Evolutionary conservation across 2,888 invertebrate species (phyloP).

Genomic region (Patella pellucida): DNA sequence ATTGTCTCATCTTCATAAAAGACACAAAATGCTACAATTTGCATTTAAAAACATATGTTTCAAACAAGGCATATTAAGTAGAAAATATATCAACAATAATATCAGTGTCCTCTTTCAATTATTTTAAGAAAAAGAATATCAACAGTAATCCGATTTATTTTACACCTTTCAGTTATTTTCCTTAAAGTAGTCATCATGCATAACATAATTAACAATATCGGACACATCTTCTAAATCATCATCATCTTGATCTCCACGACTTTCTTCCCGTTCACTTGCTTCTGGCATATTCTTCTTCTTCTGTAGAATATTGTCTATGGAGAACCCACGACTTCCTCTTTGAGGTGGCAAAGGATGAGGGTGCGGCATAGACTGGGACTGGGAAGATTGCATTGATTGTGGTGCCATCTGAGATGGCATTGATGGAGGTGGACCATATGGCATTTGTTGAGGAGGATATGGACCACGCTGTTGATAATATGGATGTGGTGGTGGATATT

Average conservation of each 20-base stretch:
- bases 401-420: background rate
- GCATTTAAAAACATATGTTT: too few relatives aligned
- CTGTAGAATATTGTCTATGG: background rate
- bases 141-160: too few relatives aligned
- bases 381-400: background rate
- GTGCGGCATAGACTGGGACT: too few relatives aligned
- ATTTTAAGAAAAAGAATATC: too few relatives aligned
- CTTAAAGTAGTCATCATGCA: constrained; percentile 50
- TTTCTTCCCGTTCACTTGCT: background rate
- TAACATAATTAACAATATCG: constrained; percentile 57
- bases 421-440: constrained; percentile 8
- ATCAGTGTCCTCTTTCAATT: too few relatives aligned
- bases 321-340: background rate
- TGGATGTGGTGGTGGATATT: constrained; percentile 33
- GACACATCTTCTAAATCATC: constrained; percentile 52
- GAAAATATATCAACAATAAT: too few relatives aligned
- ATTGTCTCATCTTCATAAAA: too few relatives aligned
- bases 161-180: background rate
- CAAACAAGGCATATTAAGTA: too few relatives aligned
- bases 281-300: background rate
- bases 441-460: constrained; percentile 19
- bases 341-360: background rate
- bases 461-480: constrained; percentile 16
- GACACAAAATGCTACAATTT: too few relatives aligned
- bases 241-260: constrained; percentile 40